Conservation (phyloP, 2,113 vertebrate genomes). For the Leptocoma aspasia region DNA sequence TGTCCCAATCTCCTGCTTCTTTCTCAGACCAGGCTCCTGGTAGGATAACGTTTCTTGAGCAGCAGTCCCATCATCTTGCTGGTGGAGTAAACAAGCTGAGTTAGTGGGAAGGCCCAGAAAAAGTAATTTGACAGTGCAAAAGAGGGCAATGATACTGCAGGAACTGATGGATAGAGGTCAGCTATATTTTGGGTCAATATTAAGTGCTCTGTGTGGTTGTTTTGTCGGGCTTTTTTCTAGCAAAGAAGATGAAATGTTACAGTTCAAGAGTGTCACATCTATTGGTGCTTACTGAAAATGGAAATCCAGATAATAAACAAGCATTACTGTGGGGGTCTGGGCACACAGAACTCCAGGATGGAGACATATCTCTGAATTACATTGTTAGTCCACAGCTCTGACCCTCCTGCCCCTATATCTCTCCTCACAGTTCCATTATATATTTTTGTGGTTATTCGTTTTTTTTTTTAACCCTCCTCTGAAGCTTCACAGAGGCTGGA, state of each 20-base stretch:
- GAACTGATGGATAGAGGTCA: neutral
- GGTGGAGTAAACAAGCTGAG: neutral
- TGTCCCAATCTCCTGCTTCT: neutral
- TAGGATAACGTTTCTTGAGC: neutral
- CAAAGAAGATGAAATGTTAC: neutral
- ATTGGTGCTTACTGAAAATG: neutral
- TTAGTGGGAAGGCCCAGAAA: neutral
- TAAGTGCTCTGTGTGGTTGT: neutral
- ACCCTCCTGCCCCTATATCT: neutral
- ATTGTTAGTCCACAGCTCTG: neutral
- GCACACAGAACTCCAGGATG: neutral
- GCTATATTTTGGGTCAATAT: neutral
- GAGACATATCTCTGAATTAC: neutral
- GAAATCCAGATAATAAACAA: neutral
- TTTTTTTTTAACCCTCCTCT: neutral
- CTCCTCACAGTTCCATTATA: rapidly evolving
- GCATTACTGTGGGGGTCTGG: neutral
- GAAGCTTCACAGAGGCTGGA: neutral
- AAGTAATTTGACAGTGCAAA: neutral
- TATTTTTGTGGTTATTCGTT: neutral
- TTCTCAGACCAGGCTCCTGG: neutral
- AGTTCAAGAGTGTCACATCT: neutral
- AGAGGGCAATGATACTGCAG: neutral
- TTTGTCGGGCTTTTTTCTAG: neutral
- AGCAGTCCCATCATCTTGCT: neutral